Base-by-base conservation (phyloP, 1,140 invertebrate species). In the Acromyrmex echinatior region DNA sequence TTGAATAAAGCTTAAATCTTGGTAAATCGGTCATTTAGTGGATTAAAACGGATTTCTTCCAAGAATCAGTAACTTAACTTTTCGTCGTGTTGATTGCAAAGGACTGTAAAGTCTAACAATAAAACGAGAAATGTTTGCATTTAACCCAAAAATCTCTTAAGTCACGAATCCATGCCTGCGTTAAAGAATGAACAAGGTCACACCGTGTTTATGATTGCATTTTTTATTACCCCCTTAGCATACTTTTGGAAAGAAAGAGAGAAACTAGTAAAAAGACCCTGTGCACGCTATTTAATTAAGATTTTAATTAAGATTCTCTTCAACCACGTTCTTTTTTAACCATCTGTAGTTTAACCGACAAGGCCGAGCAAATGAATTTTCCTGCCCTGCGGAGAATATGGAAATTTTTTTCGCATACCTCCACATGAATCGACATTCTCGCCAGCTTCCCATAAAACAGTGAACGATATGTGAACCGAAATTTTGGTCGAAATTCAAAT, bases 271-370 rank as follows among this genome's bases (percentile, higher is more conserved):
- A 5, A 14, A 56, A 31, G 70, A n/a, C 7, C n/a, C 10, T 51
- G 6, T 66, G 21, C 3, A 62, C 1, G 25, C 45, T 21, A 56
- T 16, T 68, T 88, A 80, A 88, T 90, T 90, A 87, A 90, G 86
- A 90, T 90, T 90, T 90, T 86, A 90, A 90, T 90, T 88, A 90
- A 88, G 76, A 90, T 90, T 80, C 71, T 87, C 74, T 51, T n/a
- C 10, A 9, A 39, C 39, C n/a, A n/a, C 21, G 9, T 56, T 53
- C n/a, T 62, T 62, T 82, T 31, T 28, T 14, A 18, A 63, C 7
- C 45, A n/a, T 63, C n/a, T 62, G 18, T 9, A 76, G n/a, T 62
- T 51, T 39, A 76, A 53, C 18, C 28, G 39, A 82, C 31, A 71
- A 81, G 51, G 25, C 56, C 58, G 14, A 7, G 9, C 39, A 28